These are phyloP conservation scores for Drosophila buzzatii DNA, from an alignment of 2,888 invertebrate species.

Conservation along the genomic window DNA sequence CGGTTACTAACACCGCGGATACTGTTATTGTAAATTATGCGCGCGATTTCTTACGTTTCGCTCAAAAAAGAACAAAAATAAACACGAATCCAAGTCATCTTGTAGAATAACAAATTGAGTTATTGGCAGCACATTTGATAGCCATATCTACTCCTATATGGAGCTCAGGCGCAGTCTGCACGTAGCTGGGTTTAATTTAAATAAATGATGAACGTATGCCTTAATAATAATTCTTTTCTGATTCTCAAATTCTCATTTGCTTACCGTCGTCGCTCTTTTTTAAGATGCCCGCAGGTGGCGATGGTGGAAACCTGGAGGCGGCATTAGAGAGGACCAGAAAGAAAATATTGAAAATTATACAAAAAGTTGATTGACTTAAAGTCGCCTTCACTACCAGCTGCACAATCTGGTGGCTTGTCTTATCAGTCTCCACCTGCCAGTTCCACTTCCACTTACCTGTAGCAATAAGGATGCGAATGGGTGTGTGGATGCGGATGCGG, in stretches of 20 bases:
- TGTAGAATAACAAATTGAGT: constrained; percentile 76
- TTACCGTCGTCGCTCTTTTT: constrained; percentile 85
- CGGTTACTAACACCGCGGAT: constrained; percentile 76
- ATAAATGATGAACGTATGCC: constrained; percentile 75
- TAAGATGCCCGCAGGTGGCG: constrained; percentile 84
- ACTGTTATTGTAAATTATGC: constrained; percentile 80
- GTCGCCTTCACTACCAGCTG: constrained; percentile 32
- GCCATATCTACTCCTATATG: not conserved
- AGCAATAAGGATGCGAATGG: constrained; percentile 79
- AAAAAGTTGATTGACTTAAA: constrained; percentile 72
- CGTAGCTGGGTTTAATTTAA: constrained; percentile 69
- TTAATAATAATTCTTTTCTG: constrained; percentile 64
- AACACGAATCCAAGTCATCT: constrained; percentile 8
- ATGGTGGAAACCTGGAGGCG: constrained; percentile 81
- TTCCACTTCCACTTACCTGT: constrained; percentile 78
- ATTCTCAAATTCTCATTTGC: constrained; percentile 53
- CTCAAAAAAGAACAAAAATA: constrained; percentile 23
- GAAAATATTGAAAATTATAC: constrained; percentile 53
- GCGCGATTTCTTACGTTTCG: constrained; percentile 72
- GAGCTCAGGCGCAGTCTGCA: constrained; percentile 10
- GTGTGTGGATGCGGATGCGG: constrained; percentile 60
- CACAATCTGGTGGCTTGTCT: constrained; percentile 45
- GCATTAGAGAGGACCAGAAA: constrained; percentile 38
- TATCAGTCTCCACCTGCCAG: constrained; percentile 40
- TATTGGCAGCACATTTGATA: constrained; percentile 65